Base-by-base conservation (phyloP, 2,888 invertebrate species). In the Meliscaeva auricollis region DNA sequence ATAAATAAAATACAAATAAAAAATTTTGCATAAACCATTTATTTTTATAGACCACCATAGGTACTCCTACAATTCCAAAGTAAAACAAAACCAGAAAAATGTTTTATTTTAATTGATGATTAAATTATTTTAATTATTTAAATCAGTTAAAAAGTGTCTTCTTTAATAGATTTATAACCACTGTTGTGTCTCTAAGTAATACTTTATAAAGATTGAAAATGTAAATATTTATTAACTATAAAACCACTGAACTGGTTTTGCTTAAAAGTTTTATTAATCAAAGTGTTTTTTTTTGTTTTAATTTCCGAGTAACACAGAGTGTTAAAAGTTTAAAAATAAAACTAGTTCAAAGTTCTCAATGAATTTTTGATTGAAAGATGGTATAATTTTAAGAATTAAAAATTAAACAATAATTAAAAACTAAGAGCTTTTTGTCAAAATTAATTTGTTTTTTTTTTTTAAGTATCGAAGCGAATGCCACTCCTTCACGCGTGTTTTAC, bases 61-160 rank as follows among this genome's bases (percentile, higher is more conserved):
- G n/a, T n/a, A 50, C 66, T 35, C 66, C 66, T 66, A 66, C 66
- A 38, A 66, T 48, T 50, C 48, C 48, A 8, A 2, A 35, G n/a
- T 48, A 15, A 48, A 46, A 7, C 30, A 11, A 46, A 64, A 64
- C 46, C 48, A 38, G 9, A 38, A 38, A 38, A 38, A 3, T 38
- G 13, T 8, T 38, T 6, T 2, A 9, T 35, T 38, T 38, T 38
- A 38, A 38, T 38, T 38, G 1, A 38, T 26, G 26, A 26, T 26
- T 26, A 26, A 26, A 26, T 3, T 3, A 26, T 3, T 3, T 26
- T 26, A 26, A 26, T 26, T 26, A 38, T 38, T 38, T 13, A 38
- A 9, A 9, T 38, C 38, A 38, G 38, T 9, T 35, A 9, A 35
- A 8, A 35, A 13, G 11, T 50, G 20, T 50, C 35, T n/a, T n/a